These are phyloP conservation scores for Cathartes aura DNA, from an alignment of 2,113 vertebrate genomes.

Conservation along the genomic window DNA sequence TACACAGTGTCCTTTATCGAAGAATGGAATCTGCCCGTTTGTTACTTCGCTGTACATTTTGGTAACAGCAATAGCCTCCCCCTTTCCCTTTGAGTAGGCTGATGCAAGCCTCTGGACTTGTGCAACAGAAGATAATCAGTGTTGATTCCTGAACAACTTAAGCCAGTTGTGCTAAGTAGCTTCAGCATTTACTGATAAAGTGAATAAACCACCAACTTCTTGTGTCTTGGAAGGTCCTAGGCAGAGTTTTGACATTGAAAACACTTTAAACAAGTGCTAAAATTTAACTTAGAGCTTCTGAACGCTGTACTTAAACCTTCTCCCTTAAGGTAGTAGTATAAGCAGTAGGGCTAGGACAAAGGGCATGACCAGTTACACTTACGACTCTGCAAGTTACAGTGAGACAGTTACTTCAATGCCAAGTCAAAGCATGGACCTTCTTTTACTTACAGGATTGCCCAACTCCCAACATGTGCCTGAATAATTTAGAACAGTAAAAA, in stretches of 20 bases:
- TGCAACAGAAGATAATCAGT: neutral
- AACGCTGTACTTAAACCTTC: neutral
- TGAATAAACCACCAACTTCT: neutral
- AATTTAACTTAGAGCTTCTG: neutral
- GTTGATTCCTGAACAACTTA: neutral
- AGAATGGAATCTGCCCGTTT: neutral
- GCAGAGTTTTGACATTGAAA: neutral
- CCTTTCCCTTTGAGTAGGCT: neutral
- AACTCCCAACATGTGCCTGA: neutral
- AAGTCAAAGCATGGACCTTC: neutral
- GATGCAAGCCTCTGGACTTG: too few relatives aligned
- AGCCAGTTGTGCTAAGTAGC: neutral
- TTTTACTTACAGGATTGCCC: neutral
- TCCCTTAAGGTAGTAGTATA: neutral
- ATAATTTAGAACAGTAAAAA: neutral
- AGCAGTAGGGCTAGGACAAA: neutral
- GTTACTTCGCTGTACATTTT: neutral
- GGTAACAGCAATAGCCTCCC: neutral
- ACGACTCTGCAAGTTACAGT: neutral
- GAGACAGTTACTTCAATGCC: neutral
- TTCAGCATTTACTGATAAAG: neutral
- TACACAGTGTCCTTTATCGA: accelerated
- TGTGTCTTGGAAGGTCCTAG: neutral
- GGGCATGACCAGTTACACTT: too few relatives aligned
- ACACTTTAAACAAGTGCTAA: neutral